Evolutionary conservation across 1,140 invertebrate genomes (phyloP).

Genomic region (Scaptomyza graminum): DNA sequence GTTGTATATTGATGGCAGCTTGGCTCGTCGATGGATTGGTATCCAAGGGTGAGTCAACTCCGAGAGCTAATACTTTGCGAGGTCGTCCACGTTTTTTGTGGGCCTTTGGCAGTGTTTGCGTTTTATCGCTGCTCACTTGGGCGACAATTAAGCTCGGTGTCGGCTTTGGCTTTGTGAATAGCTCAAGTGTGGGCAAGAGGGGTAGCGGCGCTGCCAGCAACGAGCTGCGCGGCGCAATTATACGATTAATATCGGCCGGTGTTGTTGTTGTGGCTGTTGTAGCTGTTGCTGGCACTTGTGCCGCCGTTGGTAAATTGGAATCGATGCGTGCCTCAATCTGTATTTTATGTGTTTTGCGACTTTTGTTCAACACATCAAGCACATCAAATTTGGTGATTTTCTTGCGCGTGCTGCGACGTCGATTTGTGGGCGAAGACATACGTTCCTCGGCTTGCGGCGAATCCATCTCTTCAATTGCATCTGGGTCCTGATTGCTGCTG

Average conservation of each 20-base stretch:
- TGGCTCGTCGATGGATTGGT: conserved; percentile 28
- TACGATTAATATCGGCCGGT: conserved; percentile 8
- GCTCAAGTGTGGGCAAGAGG: conserved; percentile 35
- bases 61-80: conserved; percentile 22
- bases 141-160: conserved; percentile 63
- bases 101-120: background rate
- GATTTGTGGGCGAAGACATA: conserved; percentile 48
- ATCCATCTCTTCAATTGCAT: background rate
- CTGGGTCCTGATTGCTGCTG: conserved; percentile 12
- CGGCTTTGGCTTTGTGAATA: conserved; percentile 56
- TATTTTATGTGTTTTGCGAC: conserved; percentile 77
- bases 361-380: conserved; percentile 73
- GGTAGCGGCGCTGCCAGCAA: conserved; percentile 44
- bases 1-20: conserved; percentile 27
- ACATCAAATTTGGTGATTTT: conserved; percentile 81
- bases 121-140: conserved; percentile 60
- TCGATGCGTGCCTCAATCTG: conserved; percentile 81
- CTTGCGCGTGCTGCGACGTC: conserved; percentile 76
- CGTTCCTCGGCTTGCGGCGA: conserved; percentile 5
- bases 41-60: conserved; percentile 27
- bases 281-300: background rate
- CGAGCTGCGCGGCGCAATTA: conserved; percentile 15
- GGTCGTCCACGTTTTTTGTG: conserved; percentile 59
- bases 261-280: background rate
- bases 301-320: conserved; percentile 54